A percentile compares a stretch with the other conserved stretches of the same genome.
These are phyloP conservation scores for Dipodomys ordii DNA, from an alignment of 2,113 vertebrate genomes.

Conservation along the genomic window DNA sequence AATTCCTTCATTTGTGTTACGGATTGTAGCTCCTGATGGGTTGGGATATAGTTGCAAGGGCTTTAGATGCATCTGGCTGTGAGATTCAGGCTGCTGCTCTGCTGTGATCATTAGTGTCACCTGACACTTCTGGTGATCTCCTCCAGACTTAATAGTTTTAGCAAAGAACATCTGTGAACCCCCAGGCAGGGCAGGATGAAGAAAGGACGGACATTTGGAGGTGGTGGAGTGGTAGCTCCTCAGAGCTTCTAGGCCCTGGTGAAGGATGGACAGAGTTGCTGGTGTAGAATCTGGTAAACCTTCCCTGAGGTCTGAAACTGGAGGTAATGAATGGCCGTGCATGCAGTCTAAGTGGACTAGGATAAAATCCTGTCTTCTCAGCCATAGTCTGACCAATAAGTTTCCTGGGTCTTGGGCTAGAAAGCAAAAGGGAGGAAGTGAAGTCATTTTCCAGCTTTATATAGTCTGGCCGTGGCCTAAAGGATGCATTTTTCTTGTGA, in stretches of 20 bases:
- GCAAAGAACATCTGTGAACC: neutral
- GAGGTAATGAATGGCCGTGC: neutral
- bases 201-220: neutral
- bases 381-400: too few relatives aligned
- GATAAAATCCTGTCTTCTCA: neutral
- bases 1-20: neutral
- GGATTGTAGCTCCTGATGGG: neutral
- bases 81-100: neutral
- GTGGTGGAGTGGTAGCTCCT: neutral
- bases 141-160: neutral
- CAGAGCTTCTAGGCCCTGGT: neutral
- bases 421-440: neutral
- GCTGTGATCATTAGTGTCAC: neutral
- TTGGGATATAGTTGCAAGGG: neutral
- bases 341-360: fast-evolving
- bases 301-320: fast-evolving
- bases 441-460: conserved; percentile 9
- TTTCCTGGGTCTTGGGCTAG: neutral
- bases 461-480: neutral
- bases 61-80: neutral
- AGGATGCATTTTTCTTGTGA: conserved; percentile 7
- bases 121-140: neutral
- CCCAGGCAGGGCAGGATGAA: fast-evolving
- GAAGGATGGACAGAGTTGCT: neutral
- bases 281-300: fast-evolving